Evolutionary conservation across 1,140 invertebrate species (phyloP).

Genomic region (Conus betulinus): DNA sequence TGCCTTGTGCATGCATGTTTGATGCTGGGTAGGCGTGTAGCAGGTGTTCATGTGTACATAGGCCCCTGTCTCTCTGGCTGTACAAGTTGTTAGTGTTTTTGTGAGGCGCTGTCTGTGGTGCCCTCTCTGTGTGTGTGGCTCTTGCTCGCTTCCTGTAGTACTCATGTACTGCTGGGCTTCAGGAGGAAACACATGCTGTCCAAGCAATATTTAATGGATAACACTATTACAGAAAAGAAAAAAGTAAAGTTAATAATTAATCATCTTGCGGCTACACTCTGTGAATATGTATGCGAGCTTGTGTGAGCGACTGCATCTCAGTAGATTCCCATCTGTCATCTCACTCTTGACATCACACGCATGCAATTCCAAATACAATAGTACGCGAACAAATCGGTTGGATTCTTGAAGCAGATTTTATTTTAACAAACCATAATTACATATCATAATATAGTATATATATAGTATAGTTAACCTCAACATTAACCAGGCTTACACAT

Average conservation of each 20-base stretch:
- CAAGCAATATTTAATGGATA: conserved; percentile 27
- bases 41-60: conserved; percentile 28
- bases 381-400: neutral
- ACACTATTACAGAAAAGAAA: neutral
- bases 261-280: neutral
- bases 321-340: too few relatives aligned
- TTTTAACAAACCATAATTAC: conserved; percentile 37
- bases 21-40: neutral
- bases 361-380: too few relatives aligned
- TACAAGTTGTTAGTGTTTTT: neutral
- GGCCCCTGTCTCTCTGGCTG: conserved; percentile 19
- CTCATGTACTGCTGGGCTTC: conserved; percentile 1
- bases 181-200: neutral
- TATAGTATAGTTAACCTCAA: neutral
- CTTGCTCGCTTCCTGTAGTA: neutral
- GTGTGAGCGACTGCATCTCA: neutral
- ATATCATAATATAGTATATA: conserved; percentile 6
- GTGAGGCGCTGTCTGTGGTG: neutral
- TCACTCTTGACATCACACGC: too few relatives aligned
- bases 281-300: neutral
- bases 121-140: neutral
- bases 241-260: conserved; percentile 24
- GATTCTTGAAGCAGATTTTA: conserved; percentile 27
- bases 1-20: neutral
- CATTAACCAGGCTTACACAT: neutral